Percentiles rank a stretch among this genome's conserved stretches.
Evolutionary conservation across 2,888 invertebrate species (phyloP).

Genomic region (Leptarthrus brevirostris): DNA sequence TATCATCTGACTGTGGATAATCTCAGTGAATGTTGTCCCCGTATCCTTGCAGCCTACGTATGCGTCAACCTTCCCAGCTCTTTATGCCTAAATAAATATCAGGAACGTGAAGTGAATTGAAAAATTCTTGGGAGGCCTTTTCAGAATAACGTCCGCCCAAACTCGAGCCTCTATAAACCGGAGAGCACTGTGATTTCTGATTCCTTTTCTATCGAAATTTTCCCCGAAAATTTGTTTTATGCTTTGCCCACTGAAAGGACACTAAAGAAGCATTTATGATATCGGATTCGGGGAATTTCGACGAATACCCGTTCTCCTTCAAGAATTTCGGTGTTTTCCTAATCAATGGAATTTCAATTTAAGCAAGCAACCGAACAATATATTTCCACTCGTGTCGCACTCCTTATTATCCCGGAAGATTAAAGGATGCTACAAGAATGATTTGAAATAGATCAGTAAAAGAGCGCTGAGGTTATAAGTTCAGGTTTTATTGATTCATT

Average conservation of each 20-base stretch:
- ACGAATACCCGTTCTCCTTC: not conserved
- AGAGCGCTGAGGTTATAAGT: not conserved
- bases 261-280: not conserved
- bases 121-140: constrained; percentile 10
- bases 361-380: not conserved
- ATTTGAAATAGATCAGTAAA: not conserved
- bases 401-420: constrained; percentile 8
- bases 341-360: constrained; percentile 23
- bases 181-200: constrained; percentile 15
- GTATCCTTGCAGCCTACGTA: not conserved
- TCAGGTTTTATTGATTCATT: too few relatives aligned
- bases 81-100: constrained; percentile 40
- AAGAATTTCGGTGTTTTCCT: constrained; percentile 3
- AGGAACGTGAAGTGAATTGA: constrained; percentile 39
- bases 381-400: not conserved
- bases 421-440: not conserved
- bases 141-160: not conserved
- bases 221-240: constrained; percentile 6
- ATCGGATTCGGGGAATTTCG: not conserved
- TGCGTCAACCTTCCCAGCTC: not conserved
- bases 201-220: not conserved
- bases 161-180: not conserved
- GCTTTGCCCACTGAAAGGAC: not conserved
- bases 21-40: not conserved
- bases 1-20: not conserved